Percentiles rank a stretch among this genome's conserved stretches.
Conservation (phyloP, 2,888 invertebrate species). For the Metallyticus violacea region DNA sequence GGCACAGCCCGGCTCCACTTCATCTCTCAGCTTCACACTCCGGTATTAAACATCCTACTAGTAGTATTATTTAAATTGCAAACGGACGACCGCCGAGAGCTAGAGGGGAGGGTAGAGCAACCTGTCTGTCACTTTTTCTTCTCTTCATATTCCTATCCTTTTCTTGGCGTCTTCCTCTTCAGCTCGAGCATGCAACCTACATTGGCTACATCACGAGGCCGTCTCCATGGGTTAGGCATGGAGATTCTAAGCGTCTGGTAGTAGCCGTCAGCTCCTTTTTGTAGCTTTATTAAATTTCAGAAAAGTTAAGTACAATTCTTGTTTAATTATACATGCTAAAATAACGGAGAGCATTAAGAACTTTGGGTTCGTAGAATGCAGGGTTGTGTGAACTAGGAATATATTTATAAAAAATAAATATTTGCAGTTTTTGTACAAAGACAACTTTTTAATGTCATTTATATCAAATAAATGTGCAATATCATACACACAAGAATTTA, state of each 20-base stretch:
- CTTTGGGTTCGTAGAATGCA: too few relatives aligned
- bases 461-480: too few relatives aligned
- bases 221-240: neutral
- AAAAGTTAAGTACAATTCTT: too few relatives aligned
- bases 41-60: constrained; percentile 22
- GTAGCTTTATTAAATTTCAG: too few relatives aligned
- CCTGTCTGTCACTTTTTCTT: constrained; percentile 3
- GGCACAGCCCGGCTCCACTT: constrained; percentile 17
- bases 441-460: too few relatives aligned
- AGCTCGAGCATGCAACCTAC: neutral
- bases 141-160: neutral
- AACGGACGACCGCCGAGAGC: constrained; percentile 19
- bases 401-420: too few relatives aligned
- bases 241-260: neutral
- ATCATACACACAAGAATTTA: too few relatives aligned
- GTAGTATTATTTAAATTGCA: constrained; percentile 28
- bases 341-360: too few relatives aligned
- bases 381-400: too few relatives aligned
- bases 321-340: too few relatives aligned
- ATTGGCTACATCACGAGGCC: neutral
- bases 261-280: too few relatives aligned
- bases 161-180: neutral
- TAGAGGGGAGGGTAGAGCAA: neutral
- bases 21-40: neutral
- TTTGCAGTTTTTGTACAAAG: too few relatives aligned